Evolutionary conservation across 2,888 invertebrate genomes (phyloP).

Genomic region (Limnephilus marmoratus): DNA sequence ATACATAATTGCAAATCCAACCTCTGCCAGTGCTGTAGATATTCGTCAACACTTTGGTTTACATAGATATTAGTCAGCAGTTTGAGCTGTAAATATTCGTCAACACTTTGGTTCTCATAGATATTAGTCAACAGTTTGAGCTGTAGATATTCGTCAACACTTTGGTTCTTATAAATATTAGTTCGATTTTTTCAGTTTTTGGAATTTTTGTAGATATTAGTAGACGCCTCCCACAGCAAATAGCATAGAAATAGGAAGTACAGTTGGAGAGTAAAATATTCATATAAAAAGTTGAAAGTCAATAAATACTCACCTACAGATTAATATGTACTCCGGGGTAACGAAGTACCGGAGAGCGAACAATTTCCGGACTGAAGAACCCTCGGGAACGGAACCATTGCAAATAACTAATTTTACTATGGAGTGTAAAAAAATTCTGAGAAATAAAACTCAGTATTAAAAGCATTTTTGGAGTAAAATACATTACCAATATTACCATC

Average conservation of each 20-base stretch:
- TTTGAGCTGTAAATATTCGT: too few species aligned
- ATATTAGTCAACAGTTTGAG: too few species aligned
- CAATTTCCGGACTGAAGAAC: neutral
- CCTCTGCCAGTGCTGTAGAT: too few species aligned
- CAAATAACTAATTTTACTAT: neutral
- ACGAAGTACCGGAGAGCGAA: neutral
- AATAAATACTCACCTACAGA: neutral
- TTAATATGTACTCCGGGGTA: neutral
- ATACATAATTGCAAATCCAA: too few species aligned
- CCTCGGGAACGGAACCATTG: neutral
- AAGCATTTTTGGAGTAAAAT: neutral
- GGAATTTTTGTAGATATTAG: too few species aligned
- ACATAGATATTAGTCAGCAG: too few species aligned
- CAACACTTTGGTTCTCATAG: too few species aligned
- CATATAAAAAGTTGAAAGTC: neutral
- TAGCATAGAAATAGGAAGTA: neutral
- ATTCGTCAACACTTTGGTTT: too few species aligned
- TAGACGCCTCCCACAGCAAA: too few species aligned
- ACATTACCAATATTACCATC: neutral
- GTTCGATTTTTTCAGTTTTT: too few species aligned
- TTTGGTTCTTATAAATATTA: too few species aligned
- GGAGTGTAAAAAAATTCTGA: neutral
- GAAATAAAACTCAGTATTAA: neutral
- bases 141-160: too few species aligned
- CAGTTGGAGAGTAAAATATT: neutral